Conservation (phyloP, 53 echinoderm and acorn worm genomes). For the Hippasteria phrygiana region DNA sequence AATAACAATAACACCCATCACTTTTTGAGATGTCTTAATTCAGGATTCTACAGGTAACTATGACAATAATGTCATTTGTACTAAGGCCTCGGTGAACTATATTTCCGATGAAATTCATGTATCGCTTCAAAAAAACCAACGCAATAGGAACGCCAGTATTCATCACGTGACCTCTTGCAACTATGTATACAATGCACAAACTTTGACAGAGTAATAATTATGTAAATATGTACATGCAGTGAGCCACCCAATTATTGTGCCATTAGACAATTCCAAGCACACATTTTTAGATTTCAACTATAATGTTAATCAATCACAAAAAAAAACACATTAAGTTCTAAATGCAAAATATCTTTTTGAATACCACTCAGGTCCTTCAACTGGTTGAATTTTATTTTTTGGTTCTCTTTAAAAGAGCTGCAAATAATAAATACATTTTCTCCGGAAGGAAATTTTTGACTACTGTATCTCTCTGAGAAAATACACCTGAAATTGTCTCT, state of each 20-base stretch:
- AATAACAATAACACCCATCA: not conserved
- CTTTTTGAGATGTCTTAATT: not conserved
- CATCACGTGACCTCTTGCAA: slow-evolving; percentile 3
- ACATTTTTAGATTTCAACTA: slow-evolving; percentile 12
- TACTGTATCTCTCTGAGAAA: slow-evolving; percentile 66
- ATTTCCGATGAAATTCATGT: slow-evolving; percentile 36
- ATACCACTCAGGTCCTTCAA: slow-evolving; percentile 9
- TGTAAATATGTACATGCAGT: slow-evolving; percentile 44
- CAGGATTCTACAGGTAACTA: slow-evolving; percentile 53
- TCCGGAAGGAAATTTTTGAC: slow-evolving; percentile 44
- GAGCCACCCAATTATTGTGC: not conserved
- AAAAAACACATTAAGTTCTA: slow-evolving; percentile 4
- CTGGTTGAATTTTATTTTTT: not conserved
- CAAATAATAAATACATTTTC: slow-evolving; percentile 61
- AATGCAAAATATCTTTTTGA: slow-evolving; percentile 41
- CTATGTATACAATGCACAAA: slow-evolving; percentile 13
- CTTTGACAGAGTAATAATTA: slow-evolving; percentile 18
- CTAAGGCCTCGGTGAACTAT: slow-evolving; percentile 64
- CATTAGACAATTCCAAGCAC: not conserved
- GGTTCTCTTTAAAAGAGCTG: slow-evolving; percentile 56
- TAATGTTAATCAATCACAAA: not conserved
- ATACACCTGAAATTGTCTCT: slow-evolving; percentile 61
- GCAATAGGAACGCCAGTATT: slow-evolving; percentile 2
- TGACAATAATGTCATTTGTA: slow-evolving; percentile 41
- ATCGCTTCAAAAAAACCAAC: slow-evolving; percentile 16